Conservation (phyloP, 2,888 invertebrate species). For the Ferdinandea cuprea region DNA sequence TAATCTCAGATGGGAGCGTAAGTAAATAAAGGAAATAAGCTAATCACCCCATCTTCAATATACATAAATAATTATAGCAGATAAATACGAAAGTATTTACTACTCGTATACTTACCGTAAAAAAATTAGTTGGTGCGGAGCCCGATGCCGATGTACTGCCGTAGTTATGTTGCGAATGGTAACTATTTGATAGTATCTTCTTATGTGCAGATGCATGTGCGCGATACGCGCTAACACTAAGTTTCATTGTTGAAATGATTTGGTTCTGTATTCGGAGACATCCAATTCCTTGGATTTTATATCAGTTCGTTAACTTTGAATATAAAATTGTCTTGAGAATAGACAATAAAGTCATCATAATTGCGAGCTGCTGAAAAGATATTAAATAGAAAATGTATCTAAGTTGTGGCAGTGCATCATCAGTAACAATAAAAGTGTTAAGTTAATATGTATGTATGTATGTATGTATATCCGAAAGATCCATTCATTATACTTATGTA, state of each 20-base stretch:
- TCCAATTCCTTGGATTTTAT: conserved; percentile 57
- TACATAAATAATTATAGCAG: conserved; percentile 53
- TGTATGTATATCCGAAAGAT: conserved; percentile 8
- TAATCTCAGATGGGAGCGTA: not conserved
- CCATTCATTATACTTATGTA: conserved; percentile 6
- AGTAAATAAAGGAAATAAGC: conserved; percentile 62
- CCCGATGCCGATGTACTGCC: conserved; percentile 88
- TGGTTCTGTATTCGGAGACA: conserved; percentile 65
- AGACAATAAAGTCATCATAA: conserved; percentile 33
- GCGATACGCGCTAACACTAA: conserved; percentile 94
- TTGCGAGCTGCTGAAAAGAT: conserved; percentile 46
- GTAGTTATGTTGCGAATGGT: conserved; percentile 90
- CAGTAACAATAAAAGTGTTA: not conserved
- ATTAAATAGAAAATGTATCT: conserved; percentile 9
- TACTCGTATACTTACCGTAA: conserved; percentile 56
- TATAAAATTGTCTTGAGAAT: conserved; percentile 39
- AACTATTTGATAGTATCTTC: conserved; percentile 91
- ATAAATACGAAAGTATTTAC: not conserved
- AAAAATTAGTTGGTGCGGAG: conserved; percentile 83
- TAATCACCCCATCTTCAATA: conserved; percentile 49
- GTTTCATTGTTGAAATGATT: conserved; percentile 86
- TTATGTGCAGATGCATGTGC: conserved; percentile 95
- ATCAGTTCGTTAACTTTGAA: conserved; percentile 50
- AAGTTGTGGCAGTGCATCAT: not conserved
- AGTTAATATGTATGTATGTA: not conserved